Evolutionary conservation across 1,140 invertebrate genomes (phyloP).

Genomic region (Pseudachorutes palmiensis): DNA sequence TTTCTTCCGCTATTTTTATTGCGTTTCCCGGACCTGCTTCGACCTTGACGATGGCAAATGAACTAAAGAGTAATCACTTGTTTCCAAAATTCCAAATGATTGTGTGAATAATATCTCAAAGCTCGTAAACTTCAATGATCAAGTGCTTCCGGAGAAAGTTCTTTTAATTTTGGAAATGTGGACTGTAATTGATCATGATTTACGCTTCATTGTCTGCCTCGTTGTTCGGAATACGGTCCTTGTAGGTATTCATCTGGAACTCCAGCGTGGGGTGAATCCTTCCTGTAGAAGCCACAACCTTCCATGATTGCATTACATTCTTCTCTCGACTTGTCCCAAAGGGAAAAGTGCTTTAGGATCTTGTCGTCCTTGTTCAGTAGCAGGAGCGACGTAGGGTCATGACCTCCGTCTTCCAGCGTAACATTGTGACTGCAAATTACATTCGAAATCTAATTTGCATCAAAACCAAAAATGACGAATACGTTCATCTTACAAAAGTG

Average conservation of each 20-base stretch:
- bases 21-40: too few species aligned
- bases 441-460: too few species aligned
- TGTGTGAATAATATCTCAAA: too few species aligned
- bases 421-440: slow-evolving; percentile 13
- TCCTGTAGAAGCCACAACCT: slow-evolving; percentile 1
- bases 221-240: too few species aligned
- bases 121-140: too few species aligned
- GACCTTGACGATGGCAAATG: too few species aligned
- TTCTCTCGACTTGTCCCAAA: background rate
- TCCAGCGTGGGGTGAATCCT: background rate
- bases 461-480: background rate
- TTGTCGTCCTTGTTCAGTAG: slow-evolving; percentile 12
- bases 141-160: too few species aligned
- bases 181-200: too few species aligned
- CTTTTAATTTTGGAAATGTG: too few species aligned
- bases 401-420: slow-evolving; percentile 3
- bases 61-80: too few species aligned
- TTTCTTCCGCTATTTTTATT: background rate
- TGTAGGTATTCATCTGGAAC: background rate
- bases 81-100: too few species aligned
- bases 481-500: background rate
- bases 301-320: background rate
- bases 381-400: background rate
- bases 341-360: background rate
- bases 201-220: too few species aligned